Evolutionary conservation across 2,797 vertebrate species (phyloP), one percentile per base, ranked within the genome.

Genomic region (Nannoperca australis): DNA sequence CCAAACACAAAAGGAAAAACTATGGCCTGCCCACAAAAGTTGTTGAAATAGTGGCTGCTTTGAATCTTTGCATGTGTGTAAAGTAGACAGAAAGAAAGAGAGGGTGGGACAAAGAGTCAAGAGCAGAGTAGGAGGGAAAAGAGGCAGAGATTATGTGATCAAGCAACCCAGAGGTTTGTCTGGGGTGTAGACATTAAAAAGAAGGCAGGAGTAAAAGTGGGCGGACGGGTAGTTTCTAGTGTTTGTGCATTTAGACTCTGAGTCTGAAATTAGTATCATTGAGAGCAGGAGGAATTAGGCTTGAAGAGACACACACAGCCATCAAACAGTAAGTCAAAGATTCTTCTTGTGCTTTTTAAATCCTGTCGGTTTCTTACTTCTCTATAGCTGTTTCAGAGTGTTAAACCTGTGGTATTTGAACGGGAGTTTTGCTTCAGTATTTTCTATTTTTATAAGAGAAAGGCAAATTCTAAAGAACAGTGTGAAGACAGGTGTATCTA

Each of bases 141-240:
- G 63, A 56, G 72, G 73, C 66, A 72, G 51, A 61, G 77, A 78
- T 69, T 75, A 67, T 86, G 82, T 75, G 85, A 79, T 76, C 69
- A n/a, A 79, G 69, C 36, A 13, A 76, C 69, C 18, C 24, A 50
- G 85, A 87, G 83, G 81, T 73, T 87, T 79, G 82, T 83, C 78
- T 73, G 78, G 91, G 91, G 92, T 88, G 91, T 93, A 86, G 90
- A 85, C 77, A 78, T 69, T n/a, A 63, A 82, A 83, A 89, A 84
- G 83, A 82, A 73, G 92, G 92, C 78, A 47, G 88, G 86, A 27
- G 89, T 78, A 61, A 87, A 92, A 93, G 88, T 88, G 88, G 91
- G 85, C 69, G 85, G 85, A 81, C 2, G 82, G 63, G 73, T 83
- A 73, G 75, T 70, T 86, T 55, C 67, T 86, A 60, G 53, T 87